phyloP scores from a whole-genome alignment of 2,888 invertebrate species.

The Caradrina kadenii region DNA sequence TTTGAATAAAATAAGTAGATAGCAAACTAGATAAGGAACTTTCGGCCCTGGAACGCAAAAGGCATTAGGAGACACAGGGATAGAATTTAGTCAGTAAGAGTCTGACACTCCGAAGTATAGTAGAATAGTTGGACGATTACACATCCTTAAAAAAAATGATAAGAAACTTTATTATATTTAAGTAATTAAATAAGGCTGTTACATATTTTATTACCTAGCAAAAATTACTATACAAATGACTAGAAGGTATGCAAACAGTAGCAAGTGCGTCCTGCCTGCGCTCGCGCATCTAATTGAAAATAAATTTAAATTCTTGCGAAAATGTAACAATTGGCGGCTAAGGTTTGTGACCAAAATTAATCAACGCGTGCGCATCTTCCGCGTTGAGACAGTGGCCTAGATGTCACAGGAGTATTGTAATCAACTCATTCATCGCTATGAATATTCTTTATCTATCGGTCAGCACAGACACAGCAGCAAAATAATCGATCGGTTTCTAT shows the following conservation, averaged over 20 bases:
- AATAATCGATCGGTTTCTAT: too few relatives aligned
- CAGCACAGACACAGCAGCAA: too few relatives aligned
- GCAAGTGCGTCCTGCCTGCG: conserved; percentile 4
- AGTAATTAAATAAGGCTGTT: conserved; percentile 2
- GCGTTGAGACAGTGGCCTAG: conserved; percentile 34
- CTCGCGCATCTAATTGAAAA: conserved; percentile 40
- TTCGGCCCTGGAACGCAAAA: too few relatives aligned
- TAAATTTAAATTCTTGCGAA: conserved; percentile 52
- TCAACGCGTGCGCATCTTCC: conserved; percentile 51
- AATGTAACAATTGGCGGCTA: conserved; percentile 50
- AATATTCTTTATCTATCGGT: too few relatives aligned
- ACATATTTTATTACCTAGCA: conserved; percentile 24
- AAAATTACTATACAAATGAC: conserved; percentile 15
- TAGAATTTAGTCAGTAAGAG: too few relatives aligned
- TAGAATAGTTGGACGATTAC: too few relatives aligned
- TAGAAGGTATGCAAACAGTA: conserved; percentile 28
- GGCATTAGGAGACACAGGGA: too few relatives aligned
- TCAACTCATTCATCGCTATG: conserved; percentile 10
- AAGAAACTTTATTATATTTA: too few relatives aligned
- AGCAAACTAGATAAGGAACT: too few relatives aligned
- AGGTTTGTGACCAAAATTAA: conserved; percentile 56
- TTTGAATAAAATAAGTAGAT: too few relatives aligned
- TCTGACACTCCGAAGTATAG: too few relatives aligned
- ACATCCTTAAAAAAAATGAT: too few relatives aligned
- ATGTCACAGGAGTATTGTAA: conserved; percentile 31